Evolutionary conservation across 2,888 invertebrate genomes (phyloP).

Genomic region (Mythimna ferrago): DNA sequence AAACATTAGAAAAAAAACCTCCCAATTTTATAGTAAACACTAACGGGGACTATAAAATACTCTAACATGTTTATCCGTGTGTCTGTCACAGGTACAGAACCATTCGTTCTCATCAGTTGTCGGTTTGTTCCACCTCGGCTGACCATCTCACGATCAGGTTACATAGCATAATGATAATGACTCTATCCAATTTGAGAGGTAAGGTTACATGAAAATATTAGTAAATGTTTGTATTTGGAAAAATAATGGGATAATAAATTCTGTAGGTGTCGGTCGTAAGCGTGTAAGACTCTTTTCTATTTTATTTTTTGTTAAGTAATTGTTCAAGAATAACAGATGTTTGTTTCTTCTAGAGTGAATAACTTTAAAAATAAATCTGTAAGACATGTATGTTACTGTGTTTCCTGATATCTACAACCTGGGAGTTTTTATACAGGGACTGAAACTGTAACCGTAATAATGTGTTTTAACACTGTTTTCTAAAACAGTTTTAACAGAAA

Average conservation of each 20-base stretch:
- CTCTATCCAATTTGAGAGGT: slow-evolving; percentile 64
- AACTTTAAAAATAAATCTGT: too few relatives aligned
- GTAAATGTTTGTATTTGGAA: slow-evolving; percentile 61
- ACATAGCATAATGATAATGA: slow-evolving; percentile 69
- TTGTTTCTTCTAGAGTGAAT: not conserved
- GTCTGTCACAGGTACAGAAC: slow-evolving; percentile 60
- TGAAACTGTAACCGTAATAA: too few relatives aligned
- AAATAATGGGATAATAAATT: slow-evolving; percentile 50
- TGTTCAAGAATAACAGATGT: not conserved
- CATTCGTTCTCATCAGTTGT: slow-evolving; percentile 64
- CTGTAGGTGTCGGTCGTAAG: slow-evolving; percentile 1
- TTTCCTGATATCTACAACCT: too few relatives aligned
- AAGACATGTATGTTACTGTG: too few relatives aligned
- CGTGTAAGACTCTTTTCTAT: slow-evolving; percentile 6
- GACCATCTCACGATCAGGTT: slow-evolving; percentile 58
- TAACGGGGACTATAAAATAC: slow-evolving; percentile 64
- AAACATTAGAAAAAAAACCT: slow-evolving; percentile 36
- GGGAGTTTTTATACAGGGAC: too few relatives aligned
- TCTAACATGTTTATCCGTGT: slow-evolving; percentile 68
- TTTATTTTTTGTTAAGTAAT: not conserved
- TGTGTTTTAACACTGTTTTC: too few relatives aligned
- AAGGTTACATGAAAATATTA: slow-evolving; percentile 62
- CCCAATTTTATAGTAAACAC: slow-evolving; percentile 51
- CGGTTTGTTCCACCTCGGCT: slow-evolving; percentile 52
- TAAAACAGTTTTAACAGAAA: too few relatives aligned